Conservation (phyloP, 2,797 vertebrate genomes). For the Rhynchotus rufescens region DNA sequence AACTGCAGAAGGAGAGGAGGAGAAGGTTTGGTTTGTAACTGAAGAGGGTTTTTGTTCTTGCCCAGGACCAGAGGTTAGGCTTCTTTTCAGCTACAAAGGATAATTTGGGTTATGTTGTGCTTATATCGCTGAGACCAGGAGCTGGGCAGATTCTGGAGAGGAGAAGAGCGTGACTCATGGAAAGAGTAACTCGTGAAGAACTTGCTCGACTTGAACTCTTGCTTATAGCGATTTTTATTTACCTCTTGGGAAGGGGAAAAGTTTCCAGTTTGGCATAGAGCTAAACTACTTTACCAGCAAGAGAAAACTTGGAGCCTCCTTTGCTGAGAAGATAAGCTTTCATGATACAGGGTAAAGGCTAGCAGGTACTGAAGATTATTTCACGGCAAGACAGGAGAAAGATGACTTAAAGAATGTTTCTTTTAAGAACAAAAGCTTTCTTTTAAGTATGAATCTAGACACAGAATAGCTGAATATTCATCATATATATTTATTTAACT, state of each 20-base stretch:
- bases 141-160: conserved; percentile 23
- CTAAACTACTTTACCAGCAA: conserved; percentile 66
- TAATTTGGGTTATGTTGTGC: background rate
- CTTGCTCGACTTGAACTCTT: conserved; percentile 40
- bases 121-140: conserved; percentile 15
- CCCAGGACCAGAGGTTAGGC: background rate
- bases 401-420: background rate
- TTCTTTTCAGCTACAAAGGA: background rate
- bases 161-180: conserved; percentile 56
- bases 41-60: conserved; percentile 24
- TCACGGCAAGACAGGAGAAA: background rate
- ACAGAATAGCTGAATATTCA: background rate
- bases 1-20: background rate
- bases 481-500: background rate
- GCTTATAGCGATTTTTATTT: conserved; percentile 59
- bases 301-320: conserved; percentile 1
- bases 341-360: background rate
- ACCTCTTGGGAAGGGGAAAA: conserved; percentile 44
- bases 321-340: conserved; percentile 55
- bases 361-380: background rate
- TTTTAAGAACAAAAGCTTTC: background rate
- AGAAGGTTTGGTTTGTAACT: background rate
- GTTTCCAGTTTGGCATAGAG: conserved; percentile 54
- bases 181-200: conserved; percentile 60
- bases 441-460: conserved; percentile 1